phyloP scores from a whole-genome alignment of 2,113 vertebrate genomes.

The Alexandromys fortis region DNA sequence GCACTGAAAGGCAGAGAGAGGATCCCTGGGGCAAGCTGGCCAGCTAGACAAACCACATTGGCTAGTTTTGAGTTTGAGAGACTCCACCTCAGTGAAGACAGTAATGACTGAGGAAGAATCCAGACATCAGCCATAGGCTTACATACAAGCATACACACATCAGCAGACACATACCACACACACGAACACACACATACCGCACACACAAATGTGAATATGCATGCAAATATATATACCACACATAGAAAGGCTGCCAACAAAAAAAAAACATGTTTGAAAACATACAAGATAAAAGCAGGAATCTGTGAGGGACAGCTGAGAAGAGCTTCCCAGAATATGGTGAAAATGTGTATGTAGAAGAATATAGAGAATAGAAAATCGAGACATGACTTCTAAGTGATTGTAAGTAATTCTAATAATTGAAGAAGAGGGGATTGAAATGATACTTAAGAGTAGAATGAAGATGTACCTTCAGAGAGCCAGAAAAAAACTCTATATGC shows the following conservation, averaged over 20 bases:
- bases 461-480: neutral
- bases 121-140: neutral
- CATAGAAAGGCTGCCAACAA: neutral
- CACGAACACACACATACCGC: neutral
- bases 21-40: neutral
- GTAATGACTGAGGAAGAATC: neutral
- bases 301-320: neutral
- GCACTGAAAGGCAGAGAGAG: neutral
- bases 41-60: neutral
- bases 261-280: neutral
- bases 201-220: neutral
- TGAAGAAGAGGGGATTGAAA: neutral
- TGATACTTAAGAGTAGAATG: neutral
- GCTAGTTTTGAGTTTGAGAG: neutral
- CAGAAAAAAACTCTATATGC: neutral
- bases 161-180: neutral
- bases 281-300: neutral
- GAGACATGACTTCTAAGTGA: neutral
- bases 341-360: neutral
- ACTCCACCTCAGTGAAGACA: no score
- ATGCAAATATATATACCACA: neutral
- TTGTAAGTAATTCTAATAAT: conserved; percentile 8
- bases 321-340: neutral
- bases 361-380: neutral
- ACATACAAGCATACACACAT: neutral